These are phyloP conservation scores for Neoarius graeffei DNA, from an alignment of 2,113 vertebrate species.

Conservation along the genomic window DNA sequence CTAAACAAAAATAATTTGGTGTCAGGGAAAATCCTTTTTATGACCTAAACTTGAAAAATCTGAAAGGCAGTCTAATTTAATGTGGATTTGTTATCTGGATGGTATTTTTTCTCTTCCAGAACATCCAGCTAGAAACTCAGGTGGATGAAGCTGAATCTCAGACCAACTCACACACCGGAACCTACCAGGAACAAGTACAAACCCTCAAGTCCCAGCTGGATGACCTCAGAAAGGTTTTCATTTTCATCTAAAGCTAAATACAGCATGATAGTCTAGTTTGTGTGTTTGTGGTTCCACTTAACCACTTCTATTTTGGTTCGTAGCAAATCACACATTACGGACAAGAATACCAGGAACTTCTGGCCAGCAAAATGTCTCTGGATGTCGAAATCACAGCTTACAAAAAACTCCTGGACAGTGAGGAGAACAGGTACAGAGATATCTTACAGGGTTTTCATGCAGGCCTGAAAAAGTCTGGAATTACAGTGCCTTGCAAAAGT, in stretches of 20 bases:
- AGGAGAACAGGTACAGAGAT: conserved; percentile 53
- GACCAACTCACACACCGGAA: conserved; percentile 60
- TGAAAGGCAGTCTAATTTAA: no score
- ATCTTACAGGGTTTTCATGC: background rate
- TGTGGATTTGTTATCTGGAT: background rate
- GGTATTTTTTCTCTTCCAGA: conserved; percentile 47
- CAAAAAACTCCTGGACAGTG: conserved; percentile 60
- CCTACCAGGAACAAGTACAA: conserved; percentile 61
- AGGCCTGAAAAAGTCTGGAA: background rate
- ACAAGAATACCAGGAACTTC: conserved; percentile 66
- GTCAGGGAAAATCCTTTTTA: no score
- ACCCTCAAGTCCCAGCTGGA: conserved; percentile 65
- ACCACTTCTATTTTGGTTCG: conserved; percentile 16
- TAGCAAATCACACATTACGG: conserved; percentile 73
- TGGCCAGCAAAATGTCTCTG: conserved; percentile 65
- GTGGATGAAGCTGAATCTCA: conserved; percentile 58
- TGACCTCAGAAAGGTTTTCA: conserved; percentile 63
- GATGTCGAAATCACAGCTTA: conserved; percentile 65
- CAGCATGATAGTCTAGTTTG: background rate
- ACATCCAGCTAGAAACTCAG: conserved; percentile 59
- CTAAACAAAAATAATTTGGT: no score
- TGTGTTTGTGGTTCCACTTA: background rate
- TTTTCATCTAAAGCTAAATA: background rate
- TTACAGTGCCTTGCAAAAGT: no score
- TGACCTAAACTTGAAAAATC: no score